Base-by-base conservation (phyloP, 2,797 vertebrate genomes). In the Onychomys arenicola region DNA sequence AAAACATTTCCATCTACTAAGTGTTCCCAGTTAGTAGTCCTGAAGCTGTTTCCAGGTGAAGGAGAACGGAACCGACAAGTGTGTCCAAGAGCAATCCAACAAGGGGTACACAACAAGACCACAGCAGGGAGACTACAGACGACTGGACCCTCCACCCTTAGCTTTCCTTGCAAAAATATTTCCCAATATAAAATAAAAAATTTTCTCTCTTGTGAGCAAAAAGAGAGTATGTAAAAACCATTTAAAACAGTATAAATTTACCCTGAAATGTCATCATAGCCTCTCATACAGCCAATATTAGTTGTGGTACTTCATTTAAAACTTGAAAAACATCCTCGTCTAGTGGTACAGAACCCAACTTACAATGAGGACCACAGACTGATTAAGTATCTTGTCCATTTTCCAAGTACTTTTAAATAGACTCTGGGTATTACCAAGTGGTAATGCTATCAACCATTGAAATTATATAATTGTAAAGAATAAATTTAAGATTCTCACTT, bases 401-500 rank as follows among this genome's bases (percentile, higher is more conserved):
- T 92, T 91, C 67, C 52, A 96, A 96, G 69, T 75, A 80, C 89
- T 65, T 92, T 95, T 59, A 87, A 92, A 81, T 75, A 78, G 86
- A 93, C 17, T 59, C 5, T 59, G 27, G 19, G 52, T 46, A 93
- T 23, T 94, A 49, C 37, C 89, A 96, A 95, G 78, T 19, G 59
- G 67, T 89, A 93, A 91, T 81, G 52, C 46, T 69, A 27, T 80
- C 82, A 89, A 87, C n/a, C 43, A 91, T 82, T 91, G 57, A 94
- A 95, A 93, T 43, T 37, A 92, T 49, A 55, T 89, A 86, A 89
- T 55, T 81, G 1, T 59, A 96, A 40, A 95, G 43, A 90, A 29
- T 65, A 96, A 96, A 96, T 94, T 94, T 73, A 85, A 14, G n/a
- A 9, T 95, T 32, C 43, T 94, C n/a, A 84, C 40, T 84, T 94